A percentile compares a stretch with the other conserved stretches of the same genome.
phyloP scores from a whole-genome alignment of 1,140 invertebrate genomes.

The Drosophila takahashii region DNA sequence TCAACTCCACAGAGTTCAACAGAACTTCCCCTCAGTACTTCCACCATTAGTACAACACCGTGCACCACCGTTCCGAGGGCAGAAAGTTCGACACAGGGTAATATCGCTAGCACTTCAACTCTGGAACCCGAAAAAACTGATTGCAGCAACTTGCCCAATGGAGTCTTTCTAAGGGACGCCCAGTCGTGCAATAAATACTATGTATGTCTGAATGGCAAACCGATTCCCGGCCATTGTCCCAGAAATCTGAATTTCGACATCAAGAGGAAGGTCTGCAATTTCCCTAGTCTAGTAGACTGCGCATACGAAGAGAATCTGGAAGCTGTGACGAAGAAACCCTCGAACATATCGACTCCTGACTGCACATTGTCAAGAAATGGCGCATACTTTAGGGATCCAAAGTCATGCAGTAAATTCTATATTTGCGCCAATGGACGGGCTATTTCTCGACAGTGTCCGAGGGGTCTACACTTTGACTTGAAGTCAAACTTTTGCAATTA shows the following conservation, averaged over 20 bases:
- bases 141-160: constrained; percentile 34
- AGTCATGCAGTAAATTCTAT: constrained; percentile 61
- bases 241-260: constrained; percentile 51
- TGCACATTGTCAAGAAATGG: constrained; percentile 41
- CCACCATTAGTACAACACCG: neutral
- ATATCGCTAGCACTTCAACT: neutral
- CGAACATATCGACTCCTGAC: constrained; percentile 1
- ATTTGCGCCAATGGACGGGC: constrained; percentile 52
- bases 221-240: constrained; percentile 43
- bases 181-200: constrained; percentile 47
- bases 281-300: constrained; percentile 53
- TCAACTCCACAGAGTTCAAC: neutral
- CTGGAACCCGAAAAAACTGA: neutral
- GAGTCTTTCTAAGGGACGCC: constrained; percentile 33
- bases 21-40: neutral
- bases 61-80: neutral
- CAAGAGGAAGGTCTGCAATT: constrained; percentile 59
- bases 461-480: constrained; percentile 51
- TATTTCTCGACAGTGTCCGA: constrained; percentile 47
- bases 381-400: constrained; percentile 29
- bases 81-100: neutral
- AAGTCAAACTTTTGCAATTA: constrained; percentile 38
- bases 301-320: neutral
- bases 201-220: constrained; percentile 38
- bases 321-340: neutral